phyloP scores from a whole-genome alignment of 2,113 vertebrate species.

The Hystrix cristata region DNA sequence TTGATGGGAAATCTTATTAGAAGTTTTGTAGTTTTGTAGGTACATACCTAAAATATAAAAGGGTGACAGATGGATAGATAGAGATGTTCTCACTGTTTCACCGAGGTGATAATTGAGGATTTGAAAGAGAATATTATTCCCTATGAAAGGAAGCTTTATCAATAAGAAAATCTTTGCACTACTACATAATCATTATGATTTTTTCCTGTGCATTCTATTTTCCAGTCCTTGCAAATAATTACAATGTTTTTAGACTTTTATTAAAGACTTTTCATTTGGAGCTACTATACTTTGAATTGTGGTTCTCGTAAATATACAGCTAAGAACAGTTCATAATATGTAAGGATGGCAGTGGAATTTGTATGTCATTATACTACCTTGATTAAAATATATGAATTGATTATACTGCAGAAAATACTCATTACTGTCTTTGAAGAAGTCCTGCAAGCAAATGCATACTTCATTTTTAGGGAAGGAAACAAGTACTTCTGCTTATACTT shows the following conservation, averaged over 20 bases:
- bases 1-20: background rate
- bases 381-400: slow-evolving; percentile 19
- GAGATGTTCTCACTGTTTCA: background rate
- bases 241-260: background rate
- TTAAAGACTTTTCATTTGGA: background rate
- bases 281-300: background rate
- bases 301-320: background rate
- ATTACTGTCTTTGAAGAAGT: background rate
- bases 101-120: background rate
- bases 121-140: background rate
- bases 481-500: background rate
- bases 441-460: background rate
- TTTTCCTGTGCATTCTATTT: background rate
- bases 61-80: background rate
- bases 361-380: background rate
- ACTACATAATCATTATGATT: background rate
- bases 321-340: background rate
- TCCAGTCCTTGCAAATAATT: background rate
- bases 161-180: background rate
- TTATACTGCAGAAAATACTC: background rate
- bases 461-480: slow-evolving; percentile 50
- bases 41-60: background rate
- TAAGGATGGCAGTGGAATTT: background rate
- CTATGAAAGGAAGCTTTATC: background rate
- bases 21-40: background rate